phyloP scores from a whole-genome alignment of 1,140 invertebrate genomes.

The Brachionus angularis region DNA sequence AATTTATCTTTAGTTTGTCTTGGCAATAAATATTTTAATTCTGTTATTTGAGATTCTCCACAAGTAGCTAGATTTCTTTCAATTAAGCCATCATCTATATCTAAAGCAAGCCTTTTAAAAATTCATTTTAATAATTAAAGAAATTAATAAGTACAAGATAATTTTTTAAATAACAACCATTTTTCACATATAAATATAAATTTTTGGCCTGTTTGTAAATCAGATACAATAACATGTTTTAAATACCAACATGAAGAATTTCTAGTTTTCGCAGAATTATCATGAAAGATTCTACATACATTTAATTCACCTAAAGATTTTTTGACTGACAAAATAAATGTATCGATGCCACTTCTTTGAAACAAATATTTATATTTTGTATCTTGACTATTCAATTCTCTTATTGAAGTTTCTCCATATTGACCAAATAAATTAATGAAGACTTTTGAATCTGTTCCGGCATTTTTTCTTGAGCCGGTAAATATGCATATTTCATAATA shows the following conservation, averaged over 20 bases:
- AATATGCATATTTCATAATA: conserved; percentile 49
- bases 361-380: conserved; percentile 49
- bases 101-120: conserved; percentile 62
- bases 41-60: conserved; percentile 57
- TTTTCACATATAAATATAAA: conserved; percentile 61
- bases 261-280: conserved; percentile 61
- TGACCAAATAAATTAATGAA: conserved; percentile 48
- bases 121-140: too few species aligned
- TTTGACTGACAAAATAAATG: conserved; percentile 51
- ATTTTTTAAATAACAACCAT: too few species aligned
- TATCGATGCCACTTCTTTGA: conserved; percentile 56
- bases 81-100: conserved; percentile 62
- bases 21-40: conserved; percentile 60
- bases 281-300: conserved; percentile 62
- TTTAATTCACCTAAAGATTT: conserved; percentile 61
- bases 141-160: too few species aligned
- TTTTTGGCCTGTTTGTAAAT: conserved; percentile 61
- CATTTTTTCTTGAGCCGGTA: conserved; percentile 53
- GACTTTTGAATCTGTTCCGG: conserved; percentile 54
- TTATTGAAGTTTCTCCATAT: conserved; percentile 49
- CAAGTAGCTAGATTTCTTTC: conserved; percentile 61
- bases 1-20: conserved; percentile 59
- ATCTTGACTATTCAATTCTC: conserved; percentile 50
- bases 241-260: conserved; percentile 61
- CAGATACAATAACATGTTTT: conserved; percentile 59